Conservation (phyloP, 1,140 invertebrate genomes). For the Drosophila miranda region DNA sequence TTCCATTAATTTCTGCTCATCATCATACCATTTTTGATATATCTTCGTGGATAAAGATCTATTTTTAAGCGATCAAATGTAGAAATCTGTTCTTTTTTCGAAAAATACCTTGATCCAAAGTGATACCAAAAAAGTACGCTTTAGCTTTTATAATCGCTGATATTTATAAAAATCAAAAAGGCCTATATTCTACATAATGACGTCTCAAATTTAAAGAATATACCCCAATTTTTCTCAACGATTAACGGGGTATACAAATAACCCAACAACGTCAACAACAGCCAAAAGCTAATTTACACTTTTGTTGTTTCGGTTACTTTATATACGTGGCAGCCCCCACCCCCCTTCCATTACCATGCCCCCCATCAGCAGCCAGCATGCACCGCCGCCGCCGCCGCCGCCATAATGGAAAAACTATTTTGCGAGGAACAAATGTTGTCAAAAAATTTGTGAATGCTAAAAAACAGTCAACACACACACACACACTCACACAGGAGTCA, state of each 20-base stretch:
- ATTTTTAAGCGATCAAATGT: too few relatives aligned
- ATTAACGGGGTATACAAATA: conserved; percentile 5
- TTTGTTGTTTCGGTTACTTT: conserved; percentile 78
- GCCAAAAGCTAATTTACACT: conserved; percentile 80
- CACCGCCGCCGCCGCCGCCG: conserved; percentile 7
- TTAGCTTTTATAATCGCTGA: too few relatives aligned
- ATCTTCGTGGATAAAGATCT: too few relatives aligned
- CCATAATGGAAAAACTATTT: conserved; percentile 80
- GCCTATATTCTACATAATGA: too few relatives aligned
- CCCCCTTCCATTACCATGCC: neutral
- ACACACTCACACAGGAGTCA: conserved; percentile 16
- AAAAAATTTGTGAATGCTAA: conserved; percentile 79
- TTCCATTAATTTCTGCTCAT: too few relatives aligned
- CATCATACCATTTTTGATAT: too few relatives aligned
- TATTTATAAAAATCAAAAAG: too few relatives aligned
- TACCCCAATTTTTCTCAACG: too few relatives aligned
- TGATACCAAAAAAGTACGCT: too few relatives aligned
- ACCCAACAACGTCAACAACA: conserved; percentile 77
- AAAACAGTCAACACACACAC: conserved; percentile 62
- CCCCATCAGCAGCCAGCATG: conserved; percentile 4
- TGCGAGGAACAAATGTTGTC: conserved; percentile 73
- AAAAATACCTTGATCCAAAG: too few relatives aligned
- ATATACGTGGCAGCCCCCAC: conserved; percentile 35
- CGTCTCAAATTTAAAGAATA: too few relatives aligned
- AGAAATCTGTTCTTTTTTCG: too few relatives aligned